Base-by-base conservation (phyloP, 92 coral and sea anemone species). In the Heteractis magnifica region DNA sequence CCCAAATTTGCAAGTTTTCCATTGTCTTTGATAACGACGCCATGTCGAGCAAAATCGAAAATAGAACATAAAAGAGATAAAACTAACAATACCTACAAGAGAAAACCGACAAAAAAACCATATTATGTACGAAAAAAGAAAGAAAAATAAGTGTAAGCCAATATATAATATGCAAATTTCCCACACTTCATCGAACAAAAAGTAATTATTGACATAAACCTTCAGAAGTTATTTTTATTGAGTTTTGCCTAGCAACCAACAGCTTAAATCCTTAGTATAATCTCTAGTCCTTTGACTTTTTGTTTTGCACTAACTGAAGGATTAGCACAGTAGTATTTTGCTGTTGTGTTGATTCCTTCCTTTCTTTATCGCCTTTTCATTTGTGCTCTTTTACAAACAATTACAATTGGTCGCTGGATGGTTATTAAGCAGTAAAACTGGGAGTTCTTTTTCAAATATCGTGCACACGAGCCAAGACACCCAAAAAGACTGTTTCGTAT, bases 141-240 rank as follows among this genome's bases (percentile, higher is more conserved):
- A 34, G 44, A 34, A 34, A 34, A 34, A 34, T 34, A 34, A 26
- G 34, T 26, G 34, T 26, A 26, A 34, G 44, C 44, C 44, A 34
- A 34, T 34, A 34, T 2, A 34, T 75, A 19, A 11, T 68, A 68
- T 68, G 73, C 49, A 68, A 68, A 68, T 68, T 68, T 73, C 53
- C 26, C 73, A 68, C 49, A 68, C 73, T 68, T 26, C 73, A 20
- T 26, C 23, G 11, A 68, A 68, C 73, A 8, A 68, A 7, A 26
- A 12, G 23, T 26, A 68, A 68, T 68, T 68, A 68, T 68, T 68
- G 73, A 68, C 73, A 68, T 26, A 26, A 68, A 68, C 48, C 79
- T 75, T 6, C 9, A 49, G 4, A 11, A 75, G 59, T 75, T 49
- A 49, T 49, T 75, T 13, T 56, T 8, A 49, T 75, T 49, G 55